A percentile compares a stretch with the other conserved stretches of the same genome.
phyloP scores from a whole-genome alignment of 1,140 invertebrate genomes.

The Bradynema listronoti region DNA sequence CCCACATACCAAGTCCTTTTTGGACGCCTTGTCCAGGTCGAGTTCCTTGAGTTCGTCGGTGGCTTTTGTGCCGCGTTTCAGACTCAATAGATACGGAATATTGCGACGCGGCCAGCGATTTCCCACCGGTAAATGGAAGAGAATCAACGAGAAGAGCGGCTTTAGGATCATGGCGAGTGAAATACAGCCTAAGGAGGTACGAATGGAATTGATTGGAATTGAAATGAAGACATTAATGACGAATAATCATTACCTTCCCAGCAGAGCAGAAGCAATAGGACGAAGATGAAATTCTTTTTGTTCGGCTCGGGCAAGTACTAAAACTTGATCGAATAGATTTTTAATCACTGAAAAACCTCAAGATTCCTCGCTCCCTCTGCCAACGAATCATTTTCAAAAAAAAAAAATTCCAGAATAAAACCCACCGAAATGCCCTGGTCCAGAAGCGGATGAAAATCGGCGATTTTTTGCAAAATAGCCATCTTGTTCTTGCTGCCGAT shows the following conservation, averaged over 20 bases:
- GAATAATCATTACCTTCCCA: constrained; percentile 44
- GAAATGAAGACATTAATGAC: no score
- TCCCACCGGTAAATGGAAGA: constrained; percentile 44
- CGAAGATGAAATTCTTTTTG: constrained; percentile 43
- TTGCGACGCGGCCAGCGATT: constrained; percentile 46
- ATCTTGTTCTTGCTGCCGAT: no score
- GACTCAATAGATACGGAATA: constrained; percentile 38
- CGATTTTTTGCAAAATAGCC: constrained; percentile 11
- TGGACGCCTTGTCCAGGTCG: constrained; percentile 46
- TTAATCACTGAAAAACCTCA: no score
- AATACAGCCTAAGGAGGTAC: constrained; percentile 32
- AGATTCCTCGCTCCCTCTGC: no score
- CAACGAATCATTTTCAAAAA: background rate
- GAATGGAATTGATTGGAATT: no score
- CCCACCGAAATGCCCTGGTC: constrained; percentile 12
- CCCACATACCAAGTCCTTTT: constrained; percentile 39
- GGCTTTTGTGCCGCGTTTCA: constrained; percentile 52
- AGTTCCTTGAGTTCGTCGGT: constrained; percentile 55
- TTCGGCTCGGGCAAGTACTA: constrained; percentile 37
- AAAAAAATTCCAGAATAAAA: no score
- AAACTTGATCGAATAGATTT: no score
- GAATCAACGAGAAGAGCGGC: constrained; percentile 41
- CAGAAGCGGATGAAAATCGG: constrained; percentile 16
- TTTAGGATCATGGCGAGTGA: constrained; percentile 51
- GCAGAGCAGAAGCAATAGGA: constrained; percentile 47